Percentiles rank a stretch among this genome's conserved stretches.
phyloP scores from a whole-genome alignment of 2,113 vertebrate species.

The Hippocampus comes region DNA sequence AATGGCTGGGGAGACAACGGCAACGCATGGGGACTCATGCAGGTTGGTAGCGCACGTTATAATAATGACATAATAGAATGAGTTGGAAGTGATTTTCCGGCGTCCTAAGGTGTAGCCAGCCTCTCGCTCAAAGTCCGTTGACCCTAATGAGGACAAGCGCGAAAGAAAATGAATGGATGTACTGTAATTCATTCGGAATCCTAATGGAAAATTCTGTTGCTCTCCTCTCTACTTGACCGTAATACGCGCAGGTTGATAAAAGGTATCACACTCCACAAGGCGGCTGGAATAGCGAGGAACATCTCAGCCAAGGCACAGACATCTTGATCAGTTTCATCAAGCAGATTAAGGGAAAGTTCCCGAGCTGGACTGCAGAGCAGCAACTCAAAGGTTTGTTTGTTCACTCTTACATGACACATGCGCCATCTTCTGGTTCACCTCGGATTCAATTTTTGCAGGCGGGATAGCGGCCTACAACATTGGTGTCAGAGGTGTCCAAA shows the following conservation, averaged over 20 bases:
- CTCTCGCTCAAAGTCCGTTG: too few relatives aligned
- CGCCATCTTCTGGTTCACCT: neutral
- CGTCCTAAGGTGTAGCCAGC: neutral
- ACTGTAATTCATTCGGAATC: neutral
- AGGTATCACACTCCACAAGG: conserved; percentile 11
- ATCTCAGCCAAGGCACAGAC: conserved; percentile 20
- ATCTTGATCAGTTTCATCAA: conserved; percentile 29
- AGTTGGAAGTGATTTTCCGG: neutral
- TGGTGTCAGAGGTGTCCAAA: conserved; percentile 12
- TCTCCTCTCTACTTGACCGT: neutral
- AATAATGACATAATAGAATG: neutral
- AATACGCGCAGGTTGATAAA: conserved; percentile 37
- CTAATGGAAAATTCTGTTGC: neutral
- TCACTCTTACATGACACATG: neutral
- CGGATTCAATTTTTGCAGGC: conserved; percentile 12
- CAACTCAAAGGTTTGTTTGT: conserved; percentile 55
- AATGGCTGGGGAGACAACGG: conserved; percentile 38
- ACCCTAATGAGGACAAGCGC: too few relatives aligned
- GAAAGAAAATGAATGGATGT: neutral
- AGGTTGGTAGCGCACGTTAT: conserved; percentile 24
- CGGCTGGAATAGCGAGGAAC: conserved; percentile 29
- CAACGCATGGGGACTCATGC: conserved; percentile 49
- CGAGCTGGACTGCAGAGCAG: neutral
- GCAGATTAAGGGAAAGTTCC: neutral
- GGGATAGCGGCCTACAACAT: conserved; percentile 51